A percentile compares a stretch with the other conserved stretches of the same genome.
Evolutionary conservation across 2,888 invertebrate species (phyloP).

Genomic region (Drosophila testacea): DNA sequence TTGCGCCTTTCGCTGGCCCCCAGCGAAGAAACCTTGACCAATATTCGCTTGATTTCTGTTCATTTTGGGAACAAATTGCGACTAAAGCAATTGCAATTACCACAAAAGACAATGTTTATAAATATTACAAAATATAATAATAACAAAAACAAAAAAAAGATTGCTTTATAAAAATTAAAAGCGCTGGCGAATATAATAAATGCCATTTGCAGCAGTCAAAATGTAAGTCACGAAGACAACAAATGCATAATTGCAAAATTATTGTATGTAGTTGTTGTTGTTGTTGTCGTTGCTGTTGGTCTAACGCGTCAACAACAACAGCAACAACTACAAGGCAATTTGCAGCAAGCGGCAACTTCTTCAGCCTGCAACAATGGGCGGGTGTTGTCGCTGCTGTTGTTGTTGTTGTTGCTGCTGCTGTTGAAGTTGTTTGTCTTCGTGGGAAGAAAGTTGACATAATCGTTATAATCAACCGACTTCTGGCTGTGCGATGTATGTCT

Average conservation of each 20-base stretch:
- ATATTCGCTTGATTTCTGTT: constrained; percentile 54
- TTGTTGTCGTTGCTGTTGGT: constrained; percentile 61
- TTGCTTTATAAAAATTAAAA: constrained; percentile 62
- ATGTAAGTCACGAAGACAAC: constrained; percentile 77
- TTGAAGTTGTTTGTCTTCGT: constrained; percentile 52
- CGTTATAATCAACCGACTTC: constrained; percentile 74
- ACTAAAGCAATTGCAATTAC: constrained; percentile 67
- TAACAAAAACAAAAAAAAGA: constrained; percentile 30
- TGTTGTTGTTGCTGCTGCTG: not conserved
- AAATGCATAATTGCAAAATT: constrained; percentile 74
- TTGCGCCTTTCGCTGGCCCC: constrained; percentile 70
- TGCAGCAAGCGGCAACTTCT: constrained; percentile 41
- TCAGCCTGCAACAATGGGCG: constrained; percentile 29
- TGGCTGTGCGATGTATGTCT: constrained; percentile 20
- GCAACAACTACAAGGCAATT: constrained; percentile 41
- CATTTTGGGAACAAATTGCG: constrained; percentile 68
- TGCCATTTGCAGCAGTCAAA: constrained; percentile 61
- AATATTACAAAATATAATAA: constrained; percentile 61
- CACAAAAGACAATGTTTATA: constrained; percentile 60
- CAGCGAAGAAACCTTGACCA: constrained; percentile 77
- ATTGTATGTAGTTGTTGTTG: constrained; percentile 28
- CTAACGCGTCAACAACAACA: constrained; percentile 53
- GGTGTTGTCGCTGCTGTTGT: constrained; percentile 2
- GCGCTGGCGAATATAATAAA: constrained; percentile 69
- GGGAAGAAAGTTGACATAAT: constrained; percentile 81